Percentiles rank a stretch among this genome's conserved stretches.
These are phyloP conservation scores for Mobula birostris DNA, from an alignment of 2,113 vertebrate genomes.

Conservation along the genomic window DNA sequence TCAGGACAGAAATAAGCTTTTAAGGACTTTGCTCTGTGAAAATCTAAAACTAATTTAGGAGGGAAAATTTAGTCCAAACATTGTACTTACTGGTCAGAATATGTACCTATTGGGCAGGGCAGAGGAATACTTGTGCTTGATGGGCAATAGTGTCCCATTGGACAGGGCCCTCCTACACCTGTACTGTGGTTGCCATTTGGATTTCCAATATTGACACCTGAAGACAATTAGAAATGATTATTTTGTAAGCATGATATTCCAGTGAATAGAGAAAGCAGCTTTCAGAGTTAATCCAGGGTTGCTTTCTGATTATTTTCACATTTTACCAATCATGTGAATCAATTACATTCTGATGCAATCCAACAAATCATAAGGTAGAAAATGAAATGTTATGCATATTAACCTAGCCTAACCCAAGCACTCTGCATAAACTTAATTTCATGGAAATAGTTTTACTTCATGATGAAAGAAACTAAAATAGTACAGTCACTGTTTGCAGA, in stretches of 20 bases:
- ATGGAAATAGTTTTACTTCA: not conserved
- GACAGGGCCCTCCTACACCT: constrained; percentile 72
- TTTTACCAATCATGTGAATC: not conserved
- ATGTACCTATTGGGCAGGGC: constrained; percentile 73
- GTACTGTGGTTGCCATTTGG: constrained; percentile 59
- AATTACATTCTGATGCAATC: not conserved
- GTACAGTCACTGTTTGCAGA: not conserved
- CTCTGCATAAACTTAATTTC: not conserved
- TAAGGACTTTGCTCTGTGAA: not conserved
- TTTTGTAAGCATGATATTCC: not conserved
- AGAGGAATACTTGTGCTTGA: constrained; percentile 64
- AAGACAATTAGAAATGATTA: not conserved
- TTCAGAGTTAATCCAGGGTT: not conserved
- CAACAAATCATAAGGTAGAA: not conserved
- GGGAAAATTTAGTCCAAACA: not conserved
- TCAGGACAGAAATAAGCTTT: not conserved
- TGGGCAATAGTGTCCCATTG: constrained; percentile 74
- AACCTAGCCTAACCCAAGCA: not conserved
- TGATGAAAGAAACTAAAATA: not conserved
- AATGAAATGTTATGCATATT: not conserved
- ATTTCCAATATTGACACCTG: constrained; percentile 54
- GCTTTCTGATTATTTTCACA: not conserved
- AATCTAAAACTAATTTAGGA: not conserved
- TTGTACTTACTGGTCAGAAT: constrained; percentile 67
- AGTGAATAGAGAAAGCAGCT: not conserved